Conservation (phyloP, 1,140 invertebrate species). For the Theocolax elegans region DNA sequence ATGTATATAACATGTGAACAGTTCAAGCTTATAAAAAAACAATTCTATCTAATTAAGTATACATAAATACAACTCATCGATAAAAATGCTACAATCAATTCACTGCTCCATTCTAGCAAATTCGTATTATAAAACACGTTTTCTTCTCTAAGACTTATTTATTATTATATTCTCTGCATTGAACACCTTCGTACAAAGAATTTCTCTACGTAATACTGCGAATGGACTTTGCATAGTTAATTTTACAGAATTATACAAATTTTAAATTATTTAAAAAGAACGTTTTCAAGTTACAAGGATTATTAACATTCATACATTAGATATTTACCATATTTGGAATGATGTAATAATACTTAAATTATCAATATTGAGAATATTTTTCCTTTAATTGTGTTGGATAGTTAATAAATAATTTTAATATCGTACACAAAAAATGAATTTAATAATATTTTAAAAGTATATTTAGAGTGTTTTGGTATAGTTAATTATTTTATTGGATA, state of each 20-base stretch:
- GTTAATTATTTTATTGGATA: too few relatives aligned
- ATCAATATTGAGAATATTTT: conserved; percentile 14
- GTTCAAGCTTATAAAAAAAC: too few relatives aligned
- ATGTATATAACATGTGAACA: too few relatives aligned
- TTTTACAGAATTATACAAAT: too few relatives aligned
- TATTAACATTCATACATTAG: too few relatives aligned
- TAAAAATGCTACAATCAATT: conserved; percentile 47
- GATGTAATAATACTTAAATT: conserved; percentile 33
- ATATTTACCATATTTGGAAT: conserved; percentile 35
- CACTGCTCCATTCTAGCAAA: conserved; percentile 40
- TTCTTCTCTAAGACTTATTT: conserved; percentile 39
- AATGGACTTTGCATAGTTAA: conserved; percentile 43
- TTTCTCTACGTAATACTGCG: conserved; percentile 49
- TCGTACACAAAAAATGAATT: too few relatives aligned
- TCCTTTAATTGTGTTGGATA: too few relatives aligned
- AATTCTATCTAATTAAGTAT: conserved; percentile 34
- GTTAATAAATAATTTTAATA: too few relatives aligned
- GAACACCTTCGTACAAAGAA: conserved; percentile 41
- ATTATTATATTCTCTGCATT: conserved; percentile 40
- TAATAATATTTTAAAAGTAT: too few relatives aligned
- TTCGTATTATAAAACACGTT: conserved; percentile 47
- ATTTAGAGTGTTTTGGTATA: too few relatives aligned
- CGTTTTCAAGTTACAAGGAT: too few relatives aligned
- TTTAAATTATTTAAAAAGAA: too few relatives aligned
- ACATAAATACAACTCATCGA: conserved; percentile 40